Base-by-base conservation (phyloP, 1,140 invertebrate genomes). In the Drosophila navojoa region DNA sequence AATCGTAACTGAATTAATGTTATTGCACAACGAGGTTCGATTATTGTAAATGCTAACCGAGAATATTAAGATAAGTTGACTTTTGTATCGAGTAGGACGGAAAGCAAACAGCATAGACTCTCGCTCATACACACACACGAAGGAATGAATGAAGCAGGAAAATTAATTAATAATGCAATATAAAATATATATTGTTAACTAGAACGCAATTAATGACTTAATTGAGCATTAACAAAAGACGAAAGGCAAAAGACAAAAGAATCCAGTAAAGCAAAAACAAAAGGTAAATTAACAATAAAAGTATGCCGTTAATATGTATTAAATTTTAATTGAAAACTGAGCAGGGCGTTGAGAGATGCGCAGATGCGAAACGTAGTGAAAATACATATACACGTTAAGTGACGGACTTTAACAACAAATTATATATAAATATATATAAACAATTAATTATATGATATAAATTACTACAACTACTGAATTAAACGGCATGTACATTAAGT, bases 401-500 rank as follows among this genome's bases (percentile, higher is more conserved):
- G 71, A 70, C 62, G 64, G 71, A 74, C 71, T 70, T 74, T 70
- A 70, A 74, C 69, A 57, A 57, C 64, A 76, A 50, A 76, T 22
- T 58, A 61, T 44, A 72, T 35, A 62, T 70, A 54, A 55, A 49
- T 57, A 54, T 53, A 78, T 78, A 89, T 70, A 90, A 71, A 80
- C 74, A 81, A 70, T 79, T 78, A 89, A 80, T 80, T 85, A 82
- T 82, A 79, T 77, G 45, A 61, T 77, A 81, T 69, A 66, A 71
- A 75, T 71, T 62, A 74, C 58, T 67, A 73, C 60, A 61, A 81
- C 73, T 84, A 77, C 40, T 62, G 64, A 73, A 77, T 70, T 70
- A 60, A 77, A 77, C 64, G 79, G 66, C 72, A 76, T 87, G 79
- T 86, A 87, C 68, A 82, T 87, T 86, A 86, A 86, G 79, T 77